Conservation (phyloP, 2,888 invertebrate species). For the Tribolium freemani region DNA sequence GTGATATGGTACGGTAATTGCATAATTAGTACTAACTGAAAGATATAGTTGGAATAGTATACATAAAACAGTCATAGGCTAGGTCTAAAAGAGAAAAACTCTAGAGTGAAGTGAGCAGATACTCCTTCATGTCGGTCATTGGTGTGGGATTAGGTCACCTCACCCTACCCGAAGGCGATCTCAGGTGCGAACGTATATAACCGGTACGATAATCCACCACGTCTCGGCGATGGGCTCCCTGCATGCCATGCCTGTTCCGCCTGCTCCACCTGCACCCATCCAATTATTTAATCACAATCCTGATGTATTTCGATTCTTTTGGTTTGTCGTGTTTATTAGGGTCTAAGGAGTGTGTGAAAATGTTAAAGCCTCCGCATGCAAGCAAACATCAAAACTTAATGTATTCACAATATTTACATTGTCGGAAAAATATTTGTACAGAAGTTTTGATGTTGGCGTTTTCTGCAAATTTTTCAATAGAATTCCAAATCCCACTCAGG, state of each 20-base stretch:
- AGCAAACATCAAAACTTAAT: background rate
- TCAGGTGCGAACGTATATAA: constrained; percentile 91
- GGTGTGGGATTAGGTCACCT: constrained; percentile 78
- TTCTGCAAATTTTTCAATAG: background rate
- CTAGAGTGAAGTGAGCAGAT: constrained; percentile 21
- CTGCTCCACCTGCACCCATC: constrained; percentile 82
- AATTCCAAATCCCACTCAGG: background rate
- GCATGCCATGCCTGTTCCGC: constrained; percentile 74
- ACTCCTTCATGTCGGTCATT: constrained; percentile 5
- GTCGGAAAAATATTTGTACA: too few relatives aligned
- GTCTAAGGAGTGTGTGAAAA: background rate
- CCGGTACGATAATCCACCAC: constrained; percentile 86
- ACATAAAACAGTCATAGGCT: background rate
- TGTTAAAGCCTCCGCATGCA: background rate
- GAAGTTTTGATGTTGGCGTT: background rate
- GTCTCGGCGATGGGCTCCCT: constrained; percentile 73
- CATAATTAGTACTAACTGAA: background rate
- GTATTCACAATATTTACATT: too few relatives aligned
- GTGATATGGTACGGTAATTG: background rate
- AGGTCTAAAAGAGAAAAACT: background rate
- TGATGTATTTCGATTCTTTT: background rate
- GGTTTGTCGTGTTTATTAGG: background rate
- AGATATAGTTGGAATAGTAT: background rate
- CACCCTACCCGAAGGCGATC: constrained; percentile 93
- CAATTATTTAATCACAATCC: background rate